These are phyloP conservation scores for Pristionchus exspectatus DNA, from an alignment of 2,888 invertebrate genomes.

Conservation along the genomic window DNA sequence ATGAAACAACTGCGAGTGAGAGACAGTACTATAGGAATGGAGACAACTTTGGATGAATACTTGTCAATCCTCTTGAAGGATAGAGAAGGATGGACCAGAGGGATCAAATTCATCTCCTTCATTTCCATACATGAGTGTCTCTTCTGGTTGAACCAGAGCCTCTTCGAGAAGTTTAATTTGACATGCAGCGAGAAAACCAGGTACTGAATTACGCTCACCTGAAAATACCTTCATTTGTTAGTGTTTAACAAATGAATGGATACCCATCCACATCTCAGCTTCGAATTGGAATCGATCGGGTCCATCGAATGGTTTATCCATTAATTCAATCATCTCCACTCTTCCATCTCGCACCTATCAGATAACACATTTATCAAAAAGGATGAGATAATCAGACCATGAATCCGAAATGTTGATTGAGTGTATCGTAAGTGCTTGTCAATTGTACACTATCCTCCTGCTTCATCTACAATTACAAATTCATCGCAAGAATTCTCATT, in stretches of 20 bases:
- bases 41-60: neutral
- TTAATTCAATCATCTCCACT: slow-evolving; percentile 45
- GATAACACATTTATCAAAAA: neutral
- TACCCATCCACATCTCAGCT: slow-evolving; percentile 33
- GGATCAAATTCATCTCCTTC: slow-evolving; percentile 15
- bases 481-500: neutral
- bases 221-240: neutral
- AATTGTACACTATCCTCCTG: slow-evolving; percentile 17
- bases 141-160: slow-evolving; percentile 5
- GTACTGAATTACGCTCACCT: slow-evolving; percentile 31
- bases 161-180: slow-evolving; percentile 24
- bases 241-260: neutral
- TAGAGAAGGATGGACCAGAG: slow-evolving; percentile 13
- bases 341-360: neutral
- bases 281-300: slow-evolving; percentile 35
- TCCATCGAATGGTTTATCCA: slow-evolving; percentile 34
- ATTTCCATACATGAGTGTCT: slow-evolving; percentile 46
- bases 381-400: neutral
- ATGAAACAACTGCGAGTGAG: neutral
- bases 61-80: slow-evolving; percentile 4
- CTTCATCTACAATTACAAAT: neutral
- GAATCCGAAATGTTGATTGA: slow-evolving; percentile 44
- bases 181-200: slow-evolving; percentile 32
- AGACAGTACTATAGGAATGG: neutral
- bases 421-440: neutral